Evolutionary conservation across 2,113 vertebrate genomes (phyloP).

Genomic region (Chinchilla lanigera): DNA sequence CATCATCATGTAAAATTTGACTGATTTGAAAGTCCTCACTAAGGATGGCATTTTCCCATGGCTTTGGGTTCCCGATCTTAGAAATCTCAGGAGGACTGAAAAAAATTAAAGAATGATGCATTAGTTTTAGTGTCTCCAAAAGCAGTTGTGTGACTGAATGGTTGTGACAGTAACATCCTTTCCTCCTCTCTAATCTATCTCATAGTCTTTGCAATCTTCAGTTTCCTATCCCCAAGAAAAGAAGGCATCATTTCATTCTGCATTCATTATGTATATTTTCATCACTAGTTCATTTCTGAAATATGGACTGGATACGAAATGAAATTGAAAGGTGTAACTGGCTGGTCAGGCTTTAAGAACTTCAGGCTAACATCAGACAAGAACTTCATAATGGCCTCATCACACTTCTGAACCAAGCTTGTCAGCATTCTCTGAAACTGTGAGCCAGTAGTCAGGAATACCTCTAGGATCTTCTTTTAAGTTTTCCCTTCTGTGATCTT

Average conservation of each 20-base stretch:
- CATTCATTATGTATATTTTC: conserved; percentile 96
- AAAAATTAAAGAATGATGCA: conserved; percentile 97
- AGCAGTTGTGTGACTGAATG: conserved; percentile 90
- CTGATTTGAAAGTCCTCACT: conserved; percentile 94
- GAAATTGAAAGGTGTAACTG: conserved; percentile 97
- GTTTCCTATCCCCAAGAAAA: conserved; percentile 98
- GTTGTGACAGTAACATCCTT: conserved; percentile 96
- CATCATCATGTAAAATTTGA: conserved; percentile 96
- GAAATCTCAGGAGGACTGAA: conserved; percentile 95
- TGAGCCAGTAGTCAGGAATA: conserved; percentile 96
- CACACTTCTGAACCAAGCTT: conserved; percentile 96
- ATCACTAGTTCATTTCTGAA: conserved; percentile 95
- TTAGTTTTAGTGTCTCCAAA: conserved; percentile 92
- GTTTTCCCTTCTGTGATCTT: conserved; percentile 60
- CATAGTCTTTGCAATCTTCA: conserved; percentile 92
- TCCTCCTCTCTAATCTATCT: conserved; percentile 96
- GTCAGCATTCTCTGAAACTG: conserved; percentile 97
- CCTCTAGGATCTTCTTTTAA: conserved; percentile 93
- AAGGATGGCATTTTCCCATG: conserved; percentile 71
- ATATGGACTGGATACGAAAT: conserved; percentile 95
- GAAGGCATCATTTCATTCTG: conserved; percentile 94
- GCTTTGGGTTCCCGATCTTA: conserved; percentile 22
- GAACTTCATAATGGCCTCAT: conserved; percentile 96
- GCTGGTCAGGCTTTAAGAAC: conserved; percentile 95
- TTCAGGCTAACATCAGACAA: conserved; percentile 95